Evolutionary conservation across 2,797 vertebrate species (phyloP), one percentile per base, ranked within the genome.

Genomic region (Periparus ater): DNA sequence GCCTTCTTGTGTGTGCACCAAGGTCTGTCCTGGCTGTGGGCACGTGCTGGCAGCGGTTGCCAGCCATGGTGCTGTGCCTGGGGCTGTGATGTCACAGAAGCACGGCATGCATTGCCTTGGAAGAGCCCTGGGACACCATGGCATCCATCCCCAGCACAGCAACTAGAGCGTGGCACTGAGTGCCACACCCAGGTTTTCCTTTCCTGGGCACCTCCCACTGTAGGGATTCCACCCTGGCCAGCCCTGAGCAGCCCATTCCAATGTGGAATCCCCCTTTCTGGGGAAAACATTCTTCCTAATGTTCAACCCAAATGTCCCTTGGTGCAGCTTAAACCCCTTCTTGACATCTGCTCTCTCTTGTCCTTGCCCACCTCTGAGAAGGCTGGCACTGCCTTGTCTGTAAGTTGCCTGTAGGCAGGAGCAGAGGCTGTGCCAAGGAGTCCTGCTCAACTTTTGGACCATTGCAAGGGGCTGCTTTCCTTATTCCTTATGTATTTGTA

Each of bases 111-210:
- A 17, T 32, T 0, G 2, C 18, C 40, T 53, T 26, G n/a, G 7
- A 17, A 18, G 29, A n/a, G 23, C 48, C n/a, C 11, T 17, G 17
- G 4, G 32, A 25, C 8, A 25, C 18, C 26, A 17, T 3, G 7
- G 6, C 2, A 0, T 18, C n/a, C 34, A 22, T 4, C 23, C 44
- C 18, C 21, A 10, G 21, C 11, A 2, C 2, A 5, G 48, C 40
- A 53, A 27, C 22, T 4, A 1, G 6, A 38, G 9, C 1, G 0
- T 0, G 0, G 15, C n/a, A 10, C n/a, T 32, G 42, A 17, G 27
- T 32, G 14, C 14, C 62, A 2, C 0, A 0, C 11, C 50, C 51
- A 14, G 22, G 22, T 13, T 19, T 38, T 27, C 23, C 4, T 36
- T 53, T 22, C n/a, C 38, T 45, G 23, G 48, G 30, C n/a, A 63